A percentile compares a stretch with the other conserved stretches of the same genome.
phyloP scores from a whole-genome alignment of 2,888 invertebrate species.

The Hirtodrosophila confusa region DNA sequence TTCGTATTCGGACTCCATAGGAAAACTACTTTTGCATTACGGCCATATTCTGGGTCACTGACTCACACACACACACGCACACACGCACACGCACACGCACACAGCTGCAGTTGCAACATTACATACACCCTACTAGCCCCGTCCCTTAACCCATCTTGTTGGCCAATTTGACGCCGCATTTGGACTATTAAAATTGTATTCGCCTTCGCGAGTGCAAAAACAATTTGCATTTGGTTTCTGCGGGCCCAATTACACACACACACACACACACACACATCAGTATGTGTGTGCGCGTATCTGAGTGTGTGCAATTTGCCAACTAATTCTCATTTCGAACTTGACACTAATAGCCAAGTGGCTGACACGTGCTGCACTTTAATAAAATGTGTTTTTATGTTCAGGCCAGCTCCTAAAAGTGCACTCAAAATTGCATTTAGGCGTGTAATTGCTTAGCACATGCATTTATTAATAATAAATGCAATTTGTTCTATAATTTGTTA shows the following conservation, averaged over 20 bases:
- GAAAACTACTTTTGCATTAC: constrained; percentile 69
- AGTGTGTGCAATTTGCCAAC: constrained; percentile 43
- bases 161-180: constrained; percentile 53
- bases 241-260: constrained; percentile 5
- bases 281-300: constrained; percentile 6
- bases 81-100: not conserved
- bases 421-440: constrained; percentile 41
- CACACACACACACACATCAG: too few relatives aligned
- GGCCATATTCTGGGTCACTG: constrained; percentile 70
- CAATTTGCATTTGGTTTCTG: constrained; percentile 63
- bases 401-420: constrained; percentile 30
- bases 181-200: constrained; percentile 62
- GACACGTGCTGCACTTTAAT: constrained; percentile 64
- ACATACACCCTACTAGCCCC: constrained; percentile 3
- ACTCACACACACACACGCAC: constrained; percentile 51
- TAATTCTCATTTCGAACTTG: constrained; percentile 70
- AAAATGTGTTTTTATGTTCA: constrained; percentile 18
- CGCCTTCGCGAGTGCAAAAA: constrained; percentile 42
- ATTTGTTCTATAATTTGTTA: constrained; percentile 9
- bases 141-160: constrained; percentile 15
- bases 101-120: constrained; percentile 33
- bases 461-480: constrained; percentile 17
- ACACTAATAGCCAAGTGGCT: constrained; percentile 67
- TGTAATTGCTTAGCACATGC: constrained; percentile 26
- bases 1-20: constrained; percentile 20